phyloP scores from a whole-genome alignment of 35 echinoderm and acorn worm species.

The Diadema setosum region DNA sequence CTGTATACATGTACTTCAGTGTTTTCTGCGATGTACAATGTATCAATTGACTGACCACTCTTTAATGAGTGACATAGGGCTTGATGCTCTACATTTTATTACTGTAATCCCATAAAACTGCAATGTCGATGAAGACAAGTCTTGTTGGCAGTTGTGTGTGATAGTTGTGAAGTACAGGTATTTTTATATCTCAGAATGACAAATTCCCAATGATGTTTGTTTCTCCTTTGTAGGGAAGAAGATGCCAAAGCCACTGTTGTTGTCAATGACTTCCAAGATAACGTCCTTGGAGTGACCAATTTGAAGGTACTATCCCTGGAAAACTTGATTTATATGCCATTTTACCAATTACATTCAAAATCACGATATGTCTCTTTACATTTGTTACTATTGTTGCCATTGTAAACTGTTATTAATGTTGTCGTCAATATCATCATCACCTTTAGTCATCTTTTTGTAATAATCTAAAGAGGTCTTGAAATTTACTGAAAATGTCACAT shows the following conservation, averaged over 20 bases:
- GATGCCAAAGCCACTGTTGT: constrained; percentile 28
- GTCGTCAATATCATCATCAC: background rate
- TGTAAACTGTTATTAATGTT: background rate
- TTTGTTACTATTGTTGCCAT: background rate
- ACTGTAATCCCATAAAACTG: background rate
- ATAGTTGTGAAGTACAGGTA: background rate
- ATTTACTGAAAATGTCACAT: background rate
- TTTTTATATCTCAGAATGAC: background rate
- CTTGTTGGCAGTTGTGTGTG: too few relatives aligned
- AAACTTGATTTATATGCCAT: background rate
- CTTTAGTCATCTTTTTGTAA: background rate
- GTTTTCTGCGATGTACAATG: background rate
- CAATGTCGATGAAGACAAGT: background rate
- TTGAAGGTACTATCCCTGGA: background rate
- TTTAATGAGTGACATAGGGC: background rate
- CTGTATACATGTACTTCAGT: too few relatives aligned
- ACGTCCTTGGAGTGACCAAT: constrained; percentile 29
- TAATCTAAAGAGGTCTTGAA: background rate
- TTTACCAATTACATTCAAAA: background rate
- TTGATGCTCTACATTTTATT: background rate
- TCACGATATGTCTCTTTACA: background rate
- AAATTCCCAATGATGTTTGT: background rate
- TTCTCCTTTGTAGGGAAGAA: constrained; percentile 30
- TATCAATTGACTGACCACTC: background rate
- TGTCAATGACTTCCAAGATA: constrained; percentile 20